phyloP scores from a whole-genome alignment of 2,888 invertebrate species.

The Brenthis ino region DNA sequence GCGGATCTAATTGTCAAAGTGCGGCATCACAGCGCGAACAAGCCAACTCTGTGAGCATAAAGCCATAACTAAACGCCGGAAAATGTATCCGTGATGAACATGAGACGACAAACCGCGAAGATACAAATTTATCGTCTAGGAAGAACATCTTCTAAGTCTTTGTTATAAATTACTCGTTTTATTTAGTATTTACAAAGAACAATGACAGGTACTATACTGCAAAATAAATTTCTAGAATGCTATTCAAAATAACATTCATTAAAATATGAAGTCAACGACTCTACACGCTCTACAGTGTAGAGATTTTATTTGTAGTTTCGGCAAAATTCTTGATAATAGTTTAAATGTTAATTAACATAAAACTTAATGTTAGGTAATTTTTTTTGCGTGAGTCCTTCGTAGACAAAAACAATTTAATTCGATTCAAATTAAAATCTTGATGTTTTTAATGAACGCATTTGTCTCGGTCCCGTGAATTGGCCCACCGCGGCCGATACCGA shows the following conservation, averaged over 20 bases:
- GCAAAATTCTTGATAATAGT: too few species aligned
- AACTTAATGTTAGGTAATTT: too few species aligned
- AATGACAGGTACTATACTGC: conserved; percentile 3
- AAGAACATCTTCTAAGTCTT: conserved; percentile 12
- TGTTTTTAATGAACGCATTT: conserved; percentile 54
- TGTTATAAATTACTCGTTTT: conserved; percentile 10
- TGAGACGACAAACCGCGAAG: conserved; percentile 21
- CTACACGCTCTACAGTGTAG: too few species aligned
- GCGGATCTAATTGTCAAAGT: conserved; percentile 74
- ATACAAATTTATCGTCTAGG: conserved; percentile 15
- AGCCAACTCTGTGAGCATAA: conserved; percentile 23
- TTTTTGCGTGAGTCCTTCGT: background rate
- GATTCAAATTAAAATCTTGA: background rate
- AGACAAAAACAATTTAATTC: background rate
- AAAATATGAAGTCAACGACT: too few species aligned
- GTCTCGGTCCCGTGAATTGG: conserved; percentile 59
- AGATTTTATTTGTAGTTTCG: too few species aligned
- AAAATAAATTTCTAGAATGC: conserved; percentile 7
- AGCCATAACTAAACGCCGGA: conserved; percentile 25
- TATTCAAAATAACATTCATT: background rate
- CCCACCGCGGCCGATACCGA: conserved; percentile 48
- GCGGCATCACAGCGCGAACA: conserved; percentile 47
- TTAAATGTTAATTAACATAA: too few species aligned
- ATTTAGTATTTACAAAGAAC: conserved; percentile 13
- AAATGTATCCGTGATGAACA: conserved; percentile 5